Base-by-base conservation (phyloP, 2,113 vertebrate genomes). In the Embiotoca jacksoni region DNA sequence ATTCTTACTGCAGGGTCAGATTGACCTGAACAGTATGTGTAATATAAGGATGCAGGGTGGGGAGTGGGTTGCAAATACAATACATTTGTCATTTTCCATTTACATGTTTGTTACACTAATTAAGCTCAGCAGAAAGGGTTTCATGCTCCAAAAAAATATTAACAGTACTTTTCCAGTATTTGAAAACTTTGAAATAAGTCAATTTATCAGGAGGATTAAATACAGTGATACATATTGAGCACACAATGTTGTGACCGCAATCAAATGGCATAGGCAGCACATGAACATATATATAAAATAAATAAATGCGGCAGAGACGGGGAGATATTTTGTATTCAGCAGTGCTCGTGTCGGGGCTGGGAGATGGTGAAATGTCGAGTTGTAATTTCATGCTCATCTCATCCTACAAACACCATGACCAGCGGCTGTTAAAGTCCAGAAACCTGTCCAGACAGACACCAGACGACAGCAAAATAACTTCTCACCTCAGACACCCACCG, bases 311-410 rank as follows among this genome's bases (percentile, higher is more conserved):
- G 2, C 23, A 36, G 7, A 59, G 39, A 64, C 30, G 6, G 50
- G 5, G 10, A 33, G 15, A 16, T 5, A 15, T 72, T 65, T 53
- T n/a, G 55, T 54, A 54, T 66, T 56, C 56, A 74, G 7, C 49
- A 3, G 37, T 0, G 1, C 32, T 35, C 1, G 0, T 50, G 56
- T 41, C 3, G 52, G 32, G 39, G 39, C 65, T 7, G n/a, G 62
- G 0, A 63, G 15, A 44, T 9, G 31, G 52, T 57, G 64, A 57
- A 56, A 69, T 0, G 52, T 56, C 36, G 33, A 37, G 9, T 58
- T 58, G 41, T 69, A 81, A 81, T 81, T 81, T 81, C 59, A 75
- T 39, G 59, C 65, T 75, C 65, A 75, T 47, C 59, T 46, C 31
- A 2, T 10, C 31, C 59, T 69, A 59, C 79, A 64, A 23, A 81